phyloP scores from a whole-genome alignment of 1,140 invertebrate species.

The Amyelois transitella region DNA sequence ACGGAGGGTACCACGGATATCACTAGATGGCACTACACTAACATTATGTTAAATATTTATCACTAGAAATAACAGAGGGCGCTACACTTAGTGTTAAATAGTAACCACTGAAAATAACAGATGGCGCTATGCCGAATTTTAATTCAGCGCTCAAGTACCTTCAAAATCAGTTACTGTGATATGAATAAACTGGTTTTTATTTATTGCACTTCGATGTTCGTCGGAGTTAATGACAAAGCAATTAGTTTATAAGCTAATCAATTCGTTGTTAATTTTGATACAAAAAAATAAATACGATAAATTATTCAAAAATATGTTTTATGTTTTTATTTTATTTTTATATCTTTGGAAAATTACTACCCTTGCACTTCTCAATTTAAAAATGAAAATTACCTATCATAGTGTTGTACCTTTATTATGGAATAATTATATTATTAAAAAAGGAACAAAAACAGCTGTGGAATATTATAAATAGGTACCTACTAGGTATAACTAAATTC shows the following conservation, averaged over 20 bases:
- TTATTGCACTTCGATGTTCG: not conserved
- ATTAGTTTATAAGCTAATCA: not conserved
- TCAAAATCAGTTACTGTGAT: not conserved
- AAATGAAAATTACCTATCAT: no score
- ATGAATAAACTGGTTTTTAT: not conserved
- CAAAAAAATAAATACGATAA: not conserved
- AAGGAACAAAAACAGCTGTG: no score
- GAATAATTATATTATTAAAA: no score
- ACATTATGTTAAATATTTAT: not conserved
- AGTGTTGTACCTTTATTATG: no score
- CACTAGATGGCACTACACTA: conserved; percentile 5
- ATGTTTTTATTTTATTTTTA: not conserved
- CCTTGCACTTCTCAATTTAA: no score
- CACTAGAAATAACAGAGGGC: not conserved
- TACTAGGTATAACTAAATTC: not conserved
- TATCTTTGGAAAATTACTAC: no score
- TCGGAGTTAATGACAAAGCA: not conserved
- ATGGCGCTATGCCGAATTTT: not conserved
- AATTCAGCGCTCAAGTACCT: not conserved
- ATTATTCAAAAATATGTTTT: not conserved
- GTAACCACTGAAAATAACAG: not conserved
- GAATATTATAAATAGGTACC: no score
- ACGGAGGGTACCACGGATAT: no score
- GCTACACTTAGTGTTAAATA: not conserved
- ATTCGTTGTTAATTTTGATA: not conserved